A percentile compares a stretch with the other conserved stretches of the same genome.
Evolutionary conservation across 2,888 invertebrate genomes (phyloP).

Genomic region (Agrotis puta): DNA sequence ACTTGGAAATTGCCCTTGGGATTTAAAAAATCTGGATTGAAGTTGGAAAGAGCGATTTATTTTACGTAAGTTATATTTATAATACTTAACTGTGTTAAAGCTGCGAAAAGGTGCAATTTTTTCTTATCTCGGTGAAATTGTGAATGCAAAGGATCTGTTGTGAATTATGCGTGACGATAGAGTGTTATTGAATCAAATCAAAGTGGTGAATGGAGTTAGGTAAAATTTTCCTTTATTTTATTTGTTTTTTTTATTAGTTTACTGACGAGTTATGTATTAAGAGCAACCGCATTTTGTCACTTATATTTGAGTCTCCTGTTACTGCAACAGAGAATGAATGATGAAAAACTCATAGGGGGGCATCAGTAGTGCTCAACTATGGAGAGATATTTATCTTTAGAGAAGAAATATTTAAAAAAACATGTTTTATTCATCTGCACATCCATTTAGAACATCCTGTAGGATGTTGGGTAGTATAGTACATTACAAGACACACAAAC

Average conservation of each 20-base stretch:
- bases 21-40: slow-evolving; percentile 46
- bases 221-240: neutral
- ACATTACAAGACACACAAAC: neutral
- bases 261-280: too few species aligned
- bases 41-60: slow-evolving; percentile 55
- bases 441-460: neutral
- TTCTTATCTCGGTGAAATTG: neutral
- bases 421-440: neutral
- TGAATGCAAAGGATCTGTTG: slow-evolving; percentile 6
- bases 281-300: too few species aligned
- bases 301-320: too few species aligned
- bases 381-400: too few species aligned
- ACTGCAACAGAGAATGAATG: too few species aligned
- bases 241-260: neutral
- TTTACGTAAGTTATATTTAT: slow-evolving; percentile 39
- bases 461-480: neutral
- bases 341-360: too few species aligned
- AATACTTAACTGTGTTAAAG: slow-evolving; percentile 7
- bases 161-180: neutral
- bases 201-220: neutral
- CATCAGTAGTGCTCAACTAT: too few species aligned
- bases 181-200: neutral
- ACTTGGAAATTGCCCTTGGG: slow-evolving; percentile 46
- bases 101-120: slow-evolving; percentile 22
- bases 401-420: neutral